phyloP scores from a whole-genome alignment of 1,140 invertebrate species.

The Acromyrmex charruanus region DNA sequence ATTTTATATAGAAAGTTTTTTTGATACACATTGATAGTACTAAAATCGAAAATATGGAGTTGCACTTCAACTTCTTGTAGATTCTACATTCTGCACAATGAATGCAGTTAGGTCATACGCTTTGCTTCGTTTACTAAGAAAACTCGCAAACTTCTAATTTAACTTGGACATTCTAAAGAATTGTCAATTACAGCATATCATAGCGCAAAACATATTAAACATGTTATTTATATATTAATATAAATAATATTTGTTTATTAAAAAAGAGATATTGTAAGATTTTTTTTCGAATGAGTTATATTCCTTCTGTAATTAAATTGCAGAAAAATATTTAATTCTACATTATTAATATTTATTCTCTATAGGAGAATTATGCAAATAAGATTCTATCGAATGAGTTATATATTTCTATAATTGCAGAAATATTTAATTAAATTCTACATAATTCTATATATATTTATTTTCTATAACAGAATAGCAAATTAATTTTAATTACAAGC shows the following conservation, averaged over 20 bases:
- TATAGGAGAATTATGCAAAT: background rate
- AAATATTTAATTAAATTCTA: constrained; percentile 20
- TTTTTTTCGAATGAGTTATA: constrained; percentile 30
- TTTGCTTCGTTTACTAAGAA: constrained; percentile 18
- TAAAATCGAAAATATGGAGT: constrained; percentile 16
- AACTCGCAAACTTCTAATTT: constrained; percentile 18
- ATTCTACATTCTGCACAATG: constrained; percentile 24
- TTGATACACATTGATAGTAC: constrained; percentile 37
- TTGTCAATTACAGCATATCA: constrained; percentile 27
- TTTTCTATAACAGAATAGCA: background rate
- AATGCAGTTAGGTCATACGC: background rate
- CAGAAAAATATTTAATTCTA: constrained; percentile 20
- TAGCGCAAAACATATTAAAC: background rate
- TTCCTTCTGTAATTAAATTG: constrained; percentile 17
- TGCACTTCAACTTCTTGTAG: background rate
- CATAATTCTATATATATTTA: constrained; percentile 5
- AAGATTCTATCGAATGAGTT: constrained; percentile 21
- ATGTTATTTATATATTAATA: constrained; percentile 34
- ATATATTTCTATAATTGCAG: constrained; percentile 6
- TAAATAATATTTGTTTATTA: constrained; percentile 30
- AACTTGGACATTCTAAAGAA: constrained; percentile 36
- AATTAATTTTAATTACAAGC: constrained; percentile 34
- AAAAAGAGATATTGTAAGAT: constrained; percentile 24
- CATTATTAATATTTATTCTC: constrained; percentile 33
- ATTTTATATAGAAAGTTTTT: constrained; percentile 44